Evolutionary conservation across 92 coral and sea anemone genomes (phyloP).

Genomic region (Zoanthus gigantus): DNA sequence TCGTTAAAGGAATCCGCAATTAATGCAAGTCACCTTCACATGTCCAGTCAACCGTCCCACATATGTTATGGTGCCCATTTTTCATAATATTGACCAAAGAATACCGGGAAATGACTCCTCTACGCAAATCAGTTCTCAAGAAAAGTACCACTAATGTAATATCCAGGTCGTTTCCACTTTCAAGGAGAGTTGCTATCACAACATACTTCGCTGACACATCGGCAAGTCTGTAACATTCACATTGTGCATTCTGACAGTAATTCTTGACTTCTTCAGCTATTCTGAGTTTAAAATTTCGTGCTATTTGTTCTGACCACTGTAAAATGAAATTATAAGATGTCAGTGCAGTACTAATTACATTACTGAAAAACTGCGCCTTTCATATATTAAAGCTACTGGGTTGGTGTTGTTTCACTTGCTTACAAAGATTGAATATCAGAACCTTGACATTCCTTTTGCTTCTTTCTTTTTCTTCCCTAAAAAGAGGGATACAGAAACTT

Average conservation of each 20-base stretch:
- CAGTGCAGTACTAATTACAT: too few species aligned
- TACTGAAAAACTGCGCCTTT: neutral
- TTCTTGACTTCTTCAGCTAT: conserved; percentile 26
- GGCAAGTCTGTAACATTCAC: conserved; percentile 26
- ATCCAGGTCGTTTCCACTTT: conserved; percentile 33
- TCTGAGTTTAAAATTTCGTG: conserved; percentile 9
- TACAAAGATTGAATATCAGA: too few species aligned
- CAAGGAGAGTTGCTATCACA: conserved; percentile 20
- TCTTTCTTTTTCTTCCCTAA: too few species aligned
- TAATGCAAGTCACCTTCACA: conserved; percentile 15
- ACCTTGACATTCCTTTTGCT: too few species aligned
- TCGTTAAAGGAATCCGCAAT: too few species aligned
- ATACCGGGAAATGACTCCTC: neutral
- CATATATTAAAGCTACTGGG: too few species aligned
- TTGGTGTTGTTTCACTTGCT: too few species aligned
- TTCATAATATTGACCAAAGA: conserved; percentile 15
- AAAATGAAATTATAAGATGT: neutral
- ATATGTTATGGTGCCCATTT: conserved; percentile 25
- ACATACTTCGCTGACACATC: conserved; percentile 15
- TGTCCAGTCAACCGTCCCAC: conserved; percentile 24
- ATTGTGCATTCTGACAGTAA: conserved; percentile 24
- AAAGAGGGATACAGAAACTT: too few species aligned
- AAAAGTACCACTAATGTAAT: conserved; percentile 10
- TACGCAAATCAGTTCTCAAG: neutral
- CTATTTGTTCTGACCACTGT: conserved; percentile 33